Conservation (phyloP, 2,888 invertebrate genomes). For the Drosophila paramelanica region DNA sequence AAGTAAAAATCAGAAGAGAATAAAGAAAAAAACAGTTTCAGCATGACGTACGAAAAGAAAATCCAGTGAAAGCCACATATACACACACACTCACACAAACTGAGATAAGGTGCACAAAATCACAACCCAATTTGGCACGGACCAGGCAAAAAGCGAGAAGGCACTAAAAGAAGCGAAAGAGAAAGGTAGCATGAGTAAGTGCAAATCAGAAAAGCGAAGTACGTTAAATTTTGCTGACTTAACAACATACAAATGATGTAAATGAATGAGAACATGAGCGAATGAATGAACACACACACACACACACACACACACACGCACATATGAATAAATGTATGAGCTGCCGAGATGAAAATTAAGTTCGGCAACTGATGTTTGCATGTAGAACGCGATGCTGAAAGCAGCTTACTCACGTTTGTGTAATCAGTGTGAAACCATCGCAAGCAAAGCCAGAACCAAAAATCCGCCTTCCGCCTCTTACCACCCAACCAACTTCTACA, state of each 20-base stretch:
- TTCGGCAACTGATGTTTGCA: conserved; percentile 68
- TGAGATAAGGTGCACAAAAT: conserved; percentile 51
- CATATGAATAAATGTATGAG: conserved; percentile 76
- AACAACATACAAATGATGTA: conserved; percentile 81
- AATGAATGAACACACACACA: conserved; percentile 51
- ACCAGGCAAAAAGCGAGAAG: conserved; percentile 5
- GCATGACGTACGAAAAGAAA: conserved; percentile 45
- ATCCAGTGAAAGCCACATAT: conserved; percentile 37
- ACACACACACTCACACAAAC: conserved; percentile 2
- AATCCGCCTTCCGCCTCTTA: background rate
- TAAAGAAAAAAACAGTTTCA: conserved; percentile 17
- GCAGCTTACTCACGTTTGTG: conserved; percentile 82
- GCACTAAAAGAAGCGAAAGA: background rate
- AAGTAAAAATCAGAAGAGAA: background rate
- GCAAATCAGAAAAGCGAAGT: conserved; percentile 69
- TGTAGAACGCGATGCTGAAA: conserved; percentile 78
- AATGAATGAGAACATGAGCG: conserved; percentile 73
- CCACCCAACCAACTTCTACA: conserved; percentile 6
- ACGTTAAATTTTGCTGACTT: conserved; percentile 79
- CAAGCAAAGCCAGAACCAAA: conserved; percentile 41
- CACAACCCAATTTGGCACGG: conserved; percentile 59
- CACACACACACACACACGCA: conserved; percentile 6
- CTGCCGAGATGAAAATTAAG: conserved; percentile 50
- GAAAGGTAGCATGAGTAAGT: conserved; percentile 52
- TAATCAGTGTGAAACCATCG: conserved; percentile 80